These are phyloP conservation scores for Drosophila sulfurigaster DNA, from an alignment of 1,140 invertebrate species.

Conservation along the genomic window DNA sequence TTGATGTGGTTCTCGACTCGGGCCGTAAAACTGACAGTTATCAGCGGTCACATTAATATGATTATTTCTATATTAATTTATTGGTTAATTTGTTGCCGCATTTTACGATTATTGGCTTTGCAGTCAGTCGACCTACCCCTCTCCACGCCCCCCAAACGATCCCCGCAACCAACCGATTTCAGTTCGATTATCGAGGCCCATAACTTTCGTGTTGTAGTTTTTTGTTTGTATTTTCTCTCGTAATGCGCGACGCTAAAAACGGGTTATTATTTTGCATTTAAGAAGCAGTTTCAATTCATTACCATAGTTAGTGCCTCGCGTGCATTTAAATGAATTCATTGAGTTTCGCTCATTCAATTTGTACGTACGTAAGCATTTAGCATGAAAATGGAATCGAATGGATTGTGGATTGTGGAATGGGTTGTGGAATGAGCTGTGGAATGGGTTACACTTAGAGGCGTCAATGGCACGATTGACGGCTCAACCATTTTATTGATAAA, in stretches of 20 bases:
- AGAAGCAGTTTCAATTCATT: constrained; percentile 78
- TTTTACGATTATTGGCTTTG: constrained; percentile 79
- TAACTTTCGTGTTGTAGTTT: constrained; percentile 53
- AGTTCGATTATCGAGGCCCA: constrained; percentile 67
- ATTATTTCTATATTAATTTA: constrained; percentile 83
- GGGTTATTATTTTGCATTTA: constrained; percentile 79
- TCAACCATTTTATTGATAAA: constrained; percentile 64
- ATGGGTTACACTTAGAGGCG: constrained; percentile 41
- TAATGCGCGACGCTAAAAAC: constrained; percentile 58
- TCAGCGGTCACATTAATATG: constrained; percentile 76
- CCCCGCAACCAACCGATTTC: background rate
- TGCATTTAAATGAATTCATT: constrained; percentile 82
- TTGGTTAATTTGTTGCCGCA: constrained; percentile 78
- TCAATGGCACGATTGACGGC: constrained; percentile 51
- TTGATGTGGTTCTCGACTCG: constrained; percentile 2
- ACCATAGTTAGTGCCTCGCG: constrained; percentile 75
- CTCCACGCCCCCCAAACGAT: constrained; percentile 1
- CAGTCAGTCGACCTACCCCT: constrained; percentile 22
- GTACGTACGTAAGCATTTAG: constrained; percentile 69
- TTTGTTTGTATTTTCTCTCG: constrained; percentile 25
- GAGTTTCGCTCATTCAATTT: constrained; percentile 76
- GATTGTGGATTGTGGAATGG: background rate
- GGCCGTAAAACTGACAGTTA: constrained; percentile 64
- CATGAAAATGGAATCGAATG: constrained; percentile 43
- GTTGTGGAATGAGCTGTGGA: constrained; percentile 27